Conservation (phyloP, 2,113 vertebrate genomes). For the Pseudopodoces humilis region DNA sequence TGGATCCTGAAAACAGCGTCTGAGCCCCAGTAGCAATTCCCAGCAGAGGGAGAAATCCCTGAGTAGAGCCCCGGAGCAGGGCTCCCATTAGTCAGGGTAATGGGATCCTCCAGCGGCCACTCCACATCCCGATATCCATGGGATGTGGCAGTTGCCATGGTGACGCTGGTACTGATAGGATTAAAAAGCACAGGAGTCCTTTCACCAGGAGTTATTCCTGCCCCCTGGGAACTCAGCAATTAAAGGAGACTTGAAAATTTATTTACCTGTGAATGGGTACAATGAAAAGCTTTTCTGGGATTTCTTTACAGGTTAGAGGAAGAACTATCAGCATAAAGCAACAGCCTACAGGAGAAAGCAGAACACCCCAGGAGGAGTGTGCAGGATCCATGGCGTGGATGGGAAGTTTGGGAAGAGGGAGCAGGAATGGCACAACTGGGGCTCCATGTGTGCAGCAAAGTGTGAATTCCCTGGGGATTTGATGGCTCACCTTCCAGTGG, state of each 20-base stretch:
- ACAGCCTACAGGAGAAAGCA: neutral
- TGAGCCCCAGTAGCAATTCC: neutral
- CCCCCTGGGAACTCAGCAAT: neutral
- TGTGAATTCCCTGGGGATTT: neutral
- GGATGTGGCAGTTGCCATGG: constrained; percentile 36
- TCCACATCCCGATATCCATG: neutral
- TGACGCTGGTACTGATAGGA: constrained; percentile 8
- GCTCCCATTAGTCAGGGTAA: neutral
- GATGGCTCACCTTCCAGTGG: neutral
- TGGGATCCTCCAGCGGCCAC: constrained; percentile 35
- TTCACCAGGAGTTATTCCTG: neutral
- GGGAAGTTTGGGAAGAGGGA: neutral
- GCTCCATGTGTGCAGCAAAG: neutral
- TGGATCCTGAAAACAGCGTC: neutral
- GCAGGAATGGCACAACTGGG: neutral
- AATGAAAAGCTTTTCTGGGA: neutral
- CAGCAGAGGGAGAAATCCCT: neutral
- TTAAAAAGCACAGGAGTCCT: constrained; percentile 15
- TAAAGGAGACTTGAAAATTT: neutral
- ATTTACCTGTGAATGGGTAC: neutral
- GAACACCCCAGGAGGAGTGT: neutral
- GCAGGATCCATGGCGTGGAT: neutral
- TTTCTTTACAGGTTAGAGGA: neutral
- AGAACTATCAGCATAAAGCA: neutral
- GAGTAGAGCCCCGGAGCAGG: neutral